Base-by-base conservation (phyloP, 2,113 vertebrate genomes). In the Heterochromis multidens region DNA sequence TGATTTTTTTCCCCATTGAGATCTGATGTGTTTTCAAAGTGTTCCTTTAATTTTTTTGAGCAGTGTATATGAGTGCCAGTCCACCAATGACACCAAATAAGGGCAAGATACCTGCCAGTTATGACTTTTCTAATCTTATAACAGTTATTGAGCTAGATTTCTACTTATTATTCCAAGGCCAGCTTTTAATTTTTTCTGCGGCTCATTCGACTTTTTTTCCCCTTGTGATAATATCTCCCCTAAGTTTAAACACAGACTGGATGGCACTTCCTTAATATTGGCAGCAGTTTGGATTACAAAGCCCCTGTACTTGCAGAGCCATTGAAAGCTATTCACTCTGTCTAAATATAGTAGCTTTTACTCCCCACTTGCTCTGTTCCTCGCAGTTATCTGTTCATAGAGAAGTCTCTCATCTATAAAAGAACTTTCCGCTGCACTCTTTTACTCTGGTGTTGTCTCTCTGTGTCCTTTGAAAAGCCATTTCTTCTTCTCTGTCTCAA, bases 261-360 rank as follows among this genome's bases (percentile, higher is more conserved):
- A 43, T 78, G 82, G 37, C 37, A 59, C 72, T 81, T 88, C 82
- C 43, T 85, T 88, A 84, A 56, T 86, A 85, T 65, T 79, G 62
- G 76, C 83, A 49, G 67, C 43, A 72, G 43, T 72, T 90, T 60
- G 74, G 57, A 86, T 92, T 87, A 88, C 87, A 77, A 80, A 89
- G 67, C 72, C 70, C 21, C 33, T 31, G 2, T 58, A 37, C 46
- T 81, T 14, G 21, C 46, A 85, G 57, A 82, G 87, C 83, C 80
- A 88, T 58, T 85, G 70, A 86, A 89, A 91, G 65, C 83, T 46
- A 70, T 82, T 84, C 46, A 57, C 14, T 33, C 35, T 3, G 25
- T 79, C 76, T 87, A 84, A 87, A 86, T 80, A 81, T 63, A 86
- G 77, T 23, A 77, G 62, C 83, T 81, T 85, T 85, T 84, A 79